Evolutionary conservation across 2,113 vertebrate species (phyloP).

Genomic region (Tragulus kanchil): DNA sequence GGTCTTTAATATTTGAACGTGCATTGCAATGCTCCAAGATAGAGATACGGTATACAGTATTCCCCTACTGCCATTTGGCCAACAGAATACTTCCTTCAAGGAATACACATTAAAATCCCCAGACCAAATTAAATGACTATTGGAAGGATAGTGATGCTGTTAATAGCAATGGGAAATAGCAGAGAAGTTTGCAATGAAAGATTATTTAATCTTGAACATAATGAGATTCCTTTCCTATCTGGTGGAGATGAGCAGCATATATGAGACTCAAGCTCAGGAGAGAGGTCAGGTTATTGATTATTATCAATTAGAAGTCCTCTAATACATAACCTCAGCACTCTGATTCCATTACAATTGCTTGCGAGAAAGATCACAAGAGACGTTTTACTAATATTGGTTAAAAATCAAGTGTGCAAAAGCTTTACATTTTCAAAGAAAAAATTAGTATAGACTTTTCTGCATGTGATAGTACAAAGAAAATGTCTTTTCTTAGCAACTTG

Average conservation of each 20-base stretch:
- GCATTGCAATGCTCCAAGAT: not conserved
- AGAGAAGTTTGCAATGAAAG: not conserved
- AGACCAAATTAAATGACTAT: not conserved
- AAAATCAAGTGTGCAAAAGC: not conserved
- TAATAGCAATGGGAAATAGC: not conserved
- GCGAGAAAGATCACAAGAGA: not conserved
- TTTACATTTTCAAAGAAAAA: not conserved
- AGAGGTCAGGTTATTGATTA: not conserved
- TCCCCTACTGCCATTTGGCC: not conserved
- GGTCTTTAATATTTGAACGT: not conserved
- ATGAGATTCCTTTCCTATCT: not conserved
- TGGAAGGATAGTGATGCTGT: not conserved
- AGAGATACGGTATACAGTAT: not conserved
- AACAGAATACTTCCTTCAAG: conserved; percentile 4
- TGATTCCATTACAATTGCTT: not conserved
- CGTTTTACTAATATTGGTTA: not conserved
- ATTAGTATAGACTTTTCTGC: not conserved
- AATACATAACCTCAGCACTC: not conserved
- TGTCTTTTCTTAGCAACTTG: not conserved
- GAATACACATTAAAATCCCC: not conserved
- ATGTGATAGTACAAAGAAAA: not conserved
- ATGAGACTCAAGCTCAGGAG: not conserved
- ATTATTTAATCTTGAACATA: conserved; percentile 3
- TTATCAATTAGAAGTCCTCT: not conserved
- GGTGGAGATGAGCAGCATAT: not conserved